Evolutionary conservation across 2,113 vertebrate species (phyloP).

Genomic region (Melospiza melodia): DNA sequence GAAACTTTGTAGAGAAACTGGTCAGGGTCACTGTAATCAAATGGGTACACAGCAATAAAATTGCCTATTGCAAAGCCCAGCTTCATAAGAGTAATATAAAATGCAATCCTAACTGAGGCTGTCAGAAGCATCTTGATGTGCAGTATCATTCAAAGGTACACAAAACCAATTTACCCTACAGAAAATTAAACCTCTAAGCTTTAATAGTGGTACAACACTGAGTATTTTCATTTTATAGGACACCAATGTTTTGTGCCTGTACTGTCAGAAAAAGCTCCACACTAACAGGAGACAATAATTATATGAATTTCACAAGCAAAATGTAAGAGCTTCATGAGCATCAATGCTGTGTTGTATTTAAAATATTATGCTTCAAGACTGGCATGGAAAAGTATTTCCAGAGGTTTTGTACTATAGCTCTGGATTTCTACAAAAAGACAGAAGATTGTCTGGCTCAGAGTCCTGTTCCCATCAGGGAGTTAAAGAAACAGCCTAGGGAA

Average conservation of each 20-base stretch:
- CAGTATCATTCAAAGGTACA: neutral
- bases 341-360: neutral
- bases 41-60: neutral
- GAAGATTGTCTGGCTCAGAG: neutral
- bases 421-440: neutral
- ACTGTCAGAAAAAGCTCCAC: neutral
- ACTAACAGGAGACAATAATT: neutral
- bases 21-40: neutral
- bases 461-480: neutral
- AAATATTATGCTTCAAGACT: neutral
- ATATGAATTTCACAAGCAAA: neutral
- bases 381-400: neutral
- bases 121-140: neutral
- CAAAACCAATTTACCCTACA: neutral
- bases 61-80: fast-evolving
- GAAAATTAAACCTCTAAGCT: neutral
- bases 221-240: neutral
- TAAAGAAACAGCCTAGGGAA: neutral
- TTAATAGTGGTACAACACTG: neutral
- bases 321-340: neutral
- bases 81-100: neutral
- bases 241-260: neutral
- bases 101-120: neutral
- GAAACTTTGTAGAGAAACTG: neutral
- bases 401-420: neutral